Evolutionary conservation across 2,888 invertebrate species (phyloP).

Genomic region (Dioctria linearis): DNA sequence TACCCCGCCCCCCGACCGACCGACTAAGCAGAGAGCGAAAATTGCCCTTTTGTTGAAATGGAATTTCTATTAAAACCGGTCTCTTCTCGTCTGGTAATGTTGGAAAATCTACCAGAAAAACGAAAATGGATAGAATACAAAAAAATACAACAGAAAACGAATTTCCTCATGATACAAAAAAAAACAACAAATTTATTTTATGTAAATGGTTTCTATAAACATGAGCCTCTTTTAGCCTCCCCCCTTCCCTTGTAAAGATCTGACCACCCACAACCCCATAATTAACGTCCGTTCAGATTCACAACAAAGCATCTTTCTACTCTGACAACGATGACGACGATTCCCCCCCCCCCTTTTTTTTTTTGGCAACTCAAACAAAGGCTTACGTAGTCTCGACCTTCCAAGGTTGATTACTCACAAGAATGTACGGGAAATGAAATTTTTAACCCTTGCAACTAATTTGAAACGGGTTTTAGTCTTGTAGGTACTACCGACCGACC

Average conservation of each 20-base stretch:
- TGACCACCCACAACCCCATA: too few species aligned
- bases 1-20: too few species aligned
- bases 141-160: not conserved
- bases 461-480: not conserved
- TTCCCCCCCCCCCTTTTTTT: not conserved
- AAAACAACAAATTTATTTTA: slow-evolving; percentile 50
- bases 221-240: not conserved
- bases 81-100: too few species aligned
- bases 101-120: slow-evolving; percentile 9
- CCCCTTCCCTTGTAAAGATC: too few species aligned
- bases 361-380: not conserved
- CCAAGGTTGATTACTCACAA: not conserved
- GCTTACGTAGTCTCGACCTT: not conserved
- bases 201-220: slow-evolving; percentile 50
- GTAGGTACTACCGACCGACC: too few species aligned
- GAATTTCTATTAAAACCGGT: too few species aligned
- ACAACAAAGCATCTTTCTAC: too few species aligned
- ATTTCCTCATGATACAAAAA: slow-evolving; percentile 43
- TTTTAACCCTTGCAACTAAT: not conserved
- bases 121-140: not conserved
- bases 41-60: too few species aligned
- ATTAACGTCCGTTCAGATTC: too few species aligned
- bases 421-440: not conserved
- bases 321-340: too few species aligned
- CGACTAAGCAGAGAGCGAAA: too few species aligned